Percentiles rank a stretch among this genome's conserved stretches.
Conservation (phyloP, 2,888 invertebrate species). For the Onthophagus sagittarius region DNA sequence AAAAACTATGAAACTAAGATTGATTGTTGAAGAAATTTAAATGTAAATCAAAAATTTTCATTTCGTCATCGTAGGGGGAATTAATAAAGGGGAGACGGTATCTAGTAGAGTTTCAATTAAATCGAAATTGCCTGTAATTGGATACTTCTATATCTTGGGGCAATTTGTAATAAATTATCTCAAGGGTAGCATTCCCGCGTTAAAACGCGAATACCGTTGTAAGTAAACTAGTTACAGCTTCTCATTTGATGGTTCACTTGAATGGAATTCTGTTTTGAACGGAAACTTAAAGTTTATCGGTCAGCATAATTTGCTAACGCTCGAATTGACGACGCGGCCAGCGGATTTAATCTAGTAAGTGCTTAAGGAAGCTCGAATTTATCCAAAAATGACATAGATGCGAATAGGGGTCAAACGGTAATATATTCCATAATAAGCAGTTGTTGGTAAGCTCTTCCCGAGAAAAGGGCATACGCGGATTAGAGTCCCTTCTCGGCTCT, state of each 20-base stretch:
- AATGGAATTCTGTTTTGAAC: background rate
- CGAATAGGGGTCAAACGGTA: background rate
- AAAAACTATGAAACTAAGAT: background rate
- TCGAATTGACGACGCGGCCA: background rate
- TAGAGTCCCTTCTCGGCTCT: background rate
- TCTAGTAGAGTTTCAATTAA: background rate
- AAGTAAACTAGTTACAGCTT: background rate
- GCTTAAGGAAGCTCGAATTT: background rate
- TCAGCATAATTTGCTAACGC: background rate
- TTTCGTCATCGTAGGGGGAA: background rate
- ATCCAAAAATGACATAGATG: background rate
- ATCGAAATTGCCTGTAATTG: background rate
- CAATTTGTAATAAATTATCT: background rate
- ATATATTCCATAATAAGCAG: constrained; percentile 14
- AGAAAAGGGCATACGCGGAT: constrained; percentile 7
- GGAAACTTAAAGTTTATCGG: background rate
- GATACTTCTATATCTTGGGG: background rate
- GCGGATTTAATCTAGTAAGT: background rate
- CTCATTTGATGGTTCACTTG: background rate
- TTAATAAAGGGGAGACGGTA: background rate
- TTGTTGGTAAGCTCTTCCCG: background rate
- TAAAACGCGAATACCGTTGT: background rate
- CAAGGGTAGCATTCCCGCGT: background rate
- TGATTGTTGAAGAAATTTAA: background rate
- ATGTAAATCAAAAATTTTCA: background rate